phyloP scores from a whole-genome alignment of 2,888 invertebrate genomes.

The Pseudanteris insignis region DNA sequence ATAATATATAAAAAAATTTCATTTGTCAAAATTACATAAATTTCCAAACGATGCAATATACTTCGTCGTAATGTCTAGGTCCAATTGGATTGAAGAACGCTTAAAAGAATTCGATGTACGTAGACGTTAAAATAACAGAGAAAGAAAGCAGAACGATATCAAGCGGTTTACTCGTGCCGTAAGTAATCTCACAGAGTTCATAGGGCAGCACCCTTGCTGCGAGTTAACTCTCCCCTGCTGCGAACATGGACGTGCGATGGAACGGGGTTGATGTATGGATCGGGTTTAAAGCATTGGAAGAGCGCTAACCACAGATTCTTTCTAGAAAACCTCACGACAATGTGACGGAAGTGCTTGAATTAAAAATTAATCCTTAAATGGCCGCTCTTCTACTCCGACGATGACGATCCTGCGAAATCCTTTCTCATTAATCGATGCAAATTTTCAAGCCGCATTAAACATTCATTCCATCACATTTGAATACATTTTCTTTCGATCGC shows the following conservation, averaged over 20 bases:
- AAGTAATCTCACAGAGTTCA: conserved; percentile 55
- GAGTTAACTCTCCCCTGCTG: conserved; percentile 63
- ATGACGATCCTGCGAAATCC: background rate
- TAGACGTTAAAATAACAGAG: conserved; percentile 8
- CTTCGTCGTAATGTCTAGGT: too few relatives aligned
- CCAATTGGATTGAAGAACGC: conserved; percentile 10
- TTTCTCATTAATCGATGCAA: background rate
- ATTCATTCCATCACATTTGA: background rate
- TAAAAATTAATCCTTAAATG: conserved; percentile 11
- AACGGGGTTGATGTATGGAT: conserved; percentile 57
- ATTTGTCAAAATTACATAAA: too few relatives aligned
- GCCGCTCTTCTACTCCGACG: background rate
- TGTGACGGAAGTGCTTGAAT: conserved; percentile 14
- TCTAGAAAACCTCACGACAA: conserved; percentile 24
- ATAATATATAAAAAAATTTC: too few relatives aligned
- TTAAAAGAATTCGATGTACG: conserved; percentile 9
- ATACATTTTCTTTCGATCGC: too few relatives aligned
- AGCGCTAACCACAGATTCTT: conserved; percentile 45
- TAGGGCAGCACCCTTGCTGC: conserved; percentile 58
- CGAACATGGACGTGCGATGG: conserved; percentile 53
- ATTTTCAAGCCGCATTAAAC: conserved; percentile 1
- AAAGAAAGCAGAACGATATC: conserved; percentile 27
- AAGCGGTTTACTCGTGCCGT: conserved; percentile 53
- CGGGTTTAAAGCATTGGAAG: conserved; percentile 42
- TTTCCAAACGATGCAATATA: too few relatives aligned